Evolutionary conservation across 1,140 invertebrate species (phyloP), one percentile per base, ranked within the genome.

Genomic region (Dreissena polymorpha): DNA sequence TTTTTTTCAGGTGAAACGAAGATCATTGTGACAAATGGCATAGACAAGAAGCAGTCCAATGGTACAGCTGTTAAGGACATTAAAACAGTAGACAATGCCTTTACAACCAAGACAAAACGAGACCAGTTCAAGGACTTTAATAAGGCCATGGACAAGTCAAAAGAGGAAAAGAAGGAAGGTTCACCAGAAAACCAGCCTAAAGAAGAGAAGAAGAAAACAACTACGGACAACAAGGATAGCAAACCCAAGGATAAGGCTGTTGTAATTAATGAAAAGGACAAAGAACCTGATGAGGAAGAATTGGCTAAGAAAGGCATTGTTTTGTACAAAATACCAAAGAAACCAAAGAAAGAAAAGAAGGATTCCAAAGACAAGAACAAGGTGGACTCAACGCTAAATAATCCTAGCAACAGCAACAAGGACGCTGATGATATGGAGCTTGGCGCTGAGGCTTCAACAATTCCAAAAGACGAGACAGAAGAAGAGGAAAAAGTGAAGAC

Each of bases 391-490:
- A 74, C 55, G 12, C 14, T 69, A 50, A 78, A 71, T 18, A 49
- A 57, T 13, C 69, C 23, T n/a, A 39, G n/a, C 27, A 68, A 75
- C 18, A 21, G 7, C 55, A 50, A 51, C 50, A 83, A 77, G 49
- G 68, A 77, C 2, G 70, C 82, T 25, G 86, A 86, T 39, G 88
- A 89, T 14, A 50, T 88, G 13, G 79, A 82, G 13, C 79, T 88
- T 6, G 88, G 87, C 0, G 87, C 85, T 69, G 87, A 89, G 55
- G 88, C 86, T 14, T 80, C 82, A 27, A 83, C 72, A 16, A 81
- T 82, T 8, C 80, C 78, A 53, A 76, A 86, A 51, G 83, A 81
- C 7, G 86, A 88, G 21, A 88, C 68, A 10, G 75, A 86, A 6
- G 86, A 87, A 25, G 80, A 85, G 25, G 63, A 86, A 51, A 83